Evolutionary conservation across 2,888 invertebrate species (phyloP).

Genomic region (Arge pagana): DNA sequence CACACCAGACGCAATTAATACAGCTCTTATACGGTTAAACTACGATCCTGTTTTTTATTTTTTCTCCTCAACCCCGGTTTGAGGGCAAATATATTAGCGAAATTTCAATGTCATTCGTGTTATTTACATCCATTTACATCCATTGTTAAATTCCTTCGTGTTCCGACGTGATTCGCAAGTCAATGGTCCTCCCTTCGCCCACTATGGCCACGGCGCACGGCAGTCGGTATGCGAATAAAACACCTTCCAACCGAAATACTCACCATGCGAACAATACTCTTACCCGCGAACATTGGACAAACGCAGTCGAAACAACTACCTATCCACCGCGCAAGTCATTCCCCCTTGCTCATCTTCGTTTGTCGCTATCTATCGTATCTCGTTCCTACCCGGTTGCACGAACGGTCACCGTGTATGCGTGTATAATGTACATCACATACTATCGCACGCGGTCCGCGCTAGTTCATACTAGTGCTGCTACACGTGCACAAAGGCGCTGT

Average conservation of each 20-base stretch:
- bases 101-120: too few relatives aligned
- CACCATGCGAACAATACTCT: neutral
- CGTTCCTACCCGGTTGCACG: neutral
- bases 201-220: too few relatives aligned
- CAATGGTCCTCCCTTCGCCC: neutral
- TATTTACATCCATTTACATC: neutral
- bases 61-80: too few relatives aligned
- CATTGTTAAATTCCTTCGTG: slow-evolving; percentile 11
- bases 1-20: too few relatives aligned
- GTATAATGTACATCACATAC: neutral
- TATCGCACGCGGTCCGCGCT: neutral
- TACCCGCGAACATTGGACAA: neutral
- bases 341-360: neutral
- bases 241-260: too few relatives aligned
- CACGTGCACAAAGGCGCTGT: neutral
- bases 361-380: neutral
- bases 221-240: too few relatives aligned
- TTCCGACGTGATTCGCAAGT: slow-evolving; percentile 8
- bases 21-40: too few relatives aligned
- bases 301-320: slow-evolving; percentile 1
- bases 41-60: too few relatives aligned
- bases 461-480: too few relatives aligned
- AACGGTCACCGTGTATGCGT: neutral
- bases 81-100: too few relatives aligned
- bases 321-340: slow-evolving; percentile 5